Conservation (phyloP, 2,888 invertebrate species). For the Spisula subtruncata region DNA sequence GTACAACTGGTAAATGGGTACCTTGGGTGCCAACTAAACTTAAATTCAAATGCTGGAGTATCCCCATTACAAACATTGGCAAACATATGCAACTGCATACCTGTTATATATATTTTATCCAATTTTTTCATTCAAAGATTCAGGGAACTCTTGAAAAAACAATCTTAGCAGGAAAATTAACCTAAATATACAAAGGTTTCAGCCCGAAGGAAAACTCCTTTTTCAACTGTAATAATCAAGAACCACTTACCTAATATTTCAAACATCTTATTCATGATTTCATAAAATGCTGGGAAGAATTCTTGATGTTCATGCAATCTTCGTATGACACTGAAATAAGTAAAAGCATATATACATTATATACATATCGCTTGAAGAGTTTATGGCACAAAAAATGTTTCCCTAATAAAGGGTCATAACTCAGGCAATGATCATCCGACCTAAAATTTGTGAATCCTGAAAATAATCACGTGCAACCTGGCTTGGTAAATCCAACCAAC, state of each 20-base stretch:
- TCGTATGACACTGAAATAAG: slow-evolving; percentile 80
- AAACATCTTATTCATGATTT: slow-evolving; percentile 83
- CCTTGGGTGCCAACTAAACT: no score
- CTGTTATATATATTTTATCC: not conserved
- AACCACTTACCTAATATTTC: slow-evolving; percentile 83
- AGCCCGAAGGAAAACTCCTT: not conserved
- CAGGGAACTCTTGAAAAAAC: not conserved
- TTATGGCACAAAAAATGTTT: no score
- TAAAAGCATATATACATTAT: not conserved
- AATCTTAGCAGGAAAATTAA: not conserved
- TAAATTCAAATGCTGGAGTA: no score
- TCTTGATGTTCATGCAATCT: slow-evolving; percentile 84
- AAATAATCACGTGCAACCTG: no score
- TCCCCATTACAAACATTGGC: no score
- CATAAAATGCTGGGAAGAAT: slow-evolving; percentile 86
- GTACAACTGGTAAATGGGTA: no score
- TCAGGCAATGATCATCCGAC: no score
- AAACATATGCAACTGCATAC: no score
- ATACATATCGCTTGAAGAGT: no score
- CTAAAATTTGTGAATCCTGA: no score
- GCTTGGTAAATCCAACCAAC: no score
- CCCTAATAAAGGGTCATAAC: no score
- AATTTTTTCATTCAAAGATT: not conserved
- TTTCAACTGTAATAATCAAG: not conserved
- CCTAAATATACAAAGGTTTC: not conserved